Evolutionary conservation across 2,888 invertebrate genomes (phyloP).

Genomic region (Lydus trimaculatus): DNA sequence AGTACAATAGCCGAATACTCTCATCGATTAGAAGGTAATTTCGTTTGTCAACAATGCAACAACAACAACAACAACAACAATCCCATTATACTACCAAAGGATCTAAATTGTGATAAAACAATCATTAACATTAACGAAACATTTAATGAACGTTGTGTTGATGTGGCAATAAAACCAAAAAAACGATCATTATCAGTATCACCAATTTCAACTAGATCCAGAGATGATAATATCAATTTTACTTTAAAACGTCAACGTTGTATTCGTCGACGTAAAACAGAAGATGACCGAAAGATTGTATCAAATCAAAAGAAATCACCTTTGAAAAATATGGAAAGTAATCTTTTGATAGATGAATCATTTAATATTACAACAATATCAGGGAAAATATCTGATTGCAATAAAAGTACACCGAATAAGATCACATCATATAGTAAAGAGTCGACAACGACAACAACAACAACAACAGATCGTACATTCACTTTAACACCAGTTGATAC

Average conservation of each 20-base stretch:
- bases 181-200: constrained; percentile 39
- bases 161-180: constrained; percentile 39
- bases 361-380: constrained; percentile 38
- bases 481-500: constrained; percentile 36
- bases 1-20: constrained; percentile 50
- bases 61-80: constrained; percentile 39
- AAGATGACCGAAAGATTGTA: constrained; percentile 32
- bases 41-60: constrained; percentile 51
- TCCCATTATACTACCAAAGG: constrained; percentile 13
- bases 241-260: constrained; percentile 66
- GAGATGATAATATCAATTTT: constrained; percentile 47
- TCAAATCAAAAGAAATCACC: constrained; percentile 36
- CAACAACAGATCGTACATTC: not conserved
- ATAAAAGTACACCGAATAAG: constrained; percentile 36
- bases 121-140: constrained; percentile 56
- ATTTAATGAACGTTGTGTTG: constrained; percentile 57
- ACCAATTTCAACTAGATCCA: constrained; percentile 23
- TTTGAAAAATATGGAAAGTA: constrained; percentile 31
- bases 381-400: constrained; percentile 20
- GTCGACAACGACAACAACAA: not conserved
- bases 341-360: constrained; percentile 23
- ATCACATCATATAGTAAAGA: not conserved
- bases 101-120: constrained; percentile 47
- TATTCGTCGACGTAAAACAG: constrained; percentile 63
- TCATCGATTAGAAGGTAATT: constrained; percentile 51